phyloP scores from a whole-genome alignment of 1,140 invertebrate species.

The Diploscapter pachys region DNA sequence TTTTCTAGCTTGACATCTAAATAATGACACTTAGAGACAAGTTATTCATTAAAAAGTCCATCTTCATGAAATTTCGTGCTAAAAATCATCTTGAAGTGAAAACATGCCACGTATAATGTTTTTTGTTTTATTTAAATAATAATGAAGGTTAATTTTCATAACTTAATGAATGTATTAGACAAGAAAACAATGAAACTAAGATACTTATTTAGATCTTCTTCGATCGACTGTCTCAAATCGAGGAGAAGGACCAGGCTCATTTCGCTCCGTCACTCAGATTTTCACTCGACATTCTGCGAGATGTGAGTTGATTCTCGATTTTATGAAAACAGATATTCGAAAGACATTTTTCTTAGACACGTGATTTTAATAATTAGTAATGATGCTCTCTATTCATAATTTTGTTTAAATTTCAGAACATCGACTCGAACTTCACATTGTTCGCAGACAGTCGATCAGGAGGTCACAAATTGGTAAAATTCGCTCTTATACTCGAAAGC shows the following conservation, averaged over 20 bases:
- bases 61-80: too few relatives aligned
- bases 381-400: not conserved
- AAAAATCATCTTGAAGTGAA: too few relatives aligned
- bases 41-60: too few relatives aligned
- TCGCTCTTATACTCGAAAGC: too few relatives aligned
- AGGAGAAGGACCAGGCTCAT: conserved; percentile 53
- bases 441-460: conserved; percentile 37
- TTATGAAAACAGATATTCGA: too few relatives aligned
- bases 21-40: too few relatives aligned
- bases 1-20: too few relatives aligned
- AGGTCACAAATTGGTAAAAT: conserved; percentile 47
- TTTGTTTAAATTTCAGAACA: conserved; percentile 16
- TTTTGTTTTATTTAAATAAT: too few relatives aligned
- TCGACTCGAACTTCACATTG: conserved; percentile 20
- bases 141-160: too few relatives aligned
- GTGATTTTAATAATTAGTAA: not conserved
- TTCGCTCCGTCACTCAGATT: conserved; percentile 53
- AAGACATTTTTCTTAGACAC: not conserved
- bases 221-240: conserved; percentile 47
- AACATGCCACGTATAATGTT: too few relatives aligned
- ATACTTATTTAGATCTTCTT: conserved; percentile 36
- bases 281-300: conserved; percentile 44
- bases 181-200: too few relatives aligned
- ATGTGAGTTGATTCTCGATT: conserved; percentile 16
- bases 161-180: too few relatives aligned